phyloP scores from a whole-genome alignment of 2,888 invertebrate species.

The Agrotis segetum region DNA sequence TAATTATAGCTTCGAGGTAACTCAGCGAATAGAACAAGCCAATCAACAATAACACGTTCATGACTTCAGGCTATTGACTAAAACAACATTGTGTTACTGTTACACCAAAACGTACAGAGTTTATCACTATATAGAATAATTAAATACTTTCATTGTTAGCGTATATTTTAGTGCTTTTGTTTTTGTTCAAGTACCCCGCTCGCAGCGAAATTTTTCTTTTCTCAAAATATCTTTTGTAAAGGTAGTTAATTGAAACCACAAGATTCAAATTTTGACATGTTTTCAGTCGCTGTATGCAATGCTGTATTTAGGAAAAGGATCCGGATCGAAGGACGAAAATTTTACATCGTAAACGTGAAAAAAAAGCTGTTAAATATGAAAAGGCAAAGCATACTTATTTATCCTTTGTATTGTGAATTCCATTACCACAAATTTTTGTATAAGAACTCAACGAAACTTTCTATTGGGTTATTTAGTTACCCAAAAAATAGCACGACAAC shows the following conservation, averaged over 20 bases:
- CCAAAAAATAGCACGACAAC: too few species aligned
- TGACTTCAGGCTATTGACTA: slow-evolving; percentile 49
- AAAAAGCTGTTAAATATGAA: too few species aligned
- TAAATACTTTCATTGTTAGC: slow-evolving; percentile 18
- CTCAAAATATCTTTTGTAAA: too few species aligned
- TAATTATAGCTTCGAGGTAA: slow-evolving; percentile 7
- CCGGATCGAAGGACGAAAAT: background rate
- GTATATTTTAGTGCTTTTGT: slow-evolving; percentile 28
- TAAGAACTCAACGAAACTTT: too few species aligned
- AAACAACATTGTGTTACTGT: slow-evolving; percentile 42
- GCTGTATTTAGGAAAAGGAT: background rate
- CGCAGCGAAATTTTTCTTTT: too few species aligned
- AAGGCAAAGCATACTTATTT: too few species aligned
- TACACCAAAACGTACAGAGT: slow-evolving; percentile 28
- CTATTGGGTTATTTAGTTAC: too few species aligned
- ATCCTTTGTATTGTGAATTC: too few species aligned
- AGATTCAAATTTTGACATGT: background rate
- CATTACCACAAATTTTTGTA: too few species aligned
- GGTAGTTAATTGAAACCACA: too few species aligned
- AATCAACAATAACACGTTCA: slow-evolving; percentile 49
- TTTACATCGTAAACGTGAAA: background rate
- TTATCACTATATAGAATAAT: slow-evolving; percentile 40
- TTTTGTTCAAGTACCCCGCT: background rate
- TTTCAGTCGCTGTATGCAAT: background rate
- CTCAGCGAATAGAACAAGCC: slow-evolving; percentile 24